A percentile compares a stretch with the other conserved stretches of the same genome.
phyloP scores from a whole-genome alignment of 2,888 invertebrate species.

The Phyllotreta cruciferae region DNA sequence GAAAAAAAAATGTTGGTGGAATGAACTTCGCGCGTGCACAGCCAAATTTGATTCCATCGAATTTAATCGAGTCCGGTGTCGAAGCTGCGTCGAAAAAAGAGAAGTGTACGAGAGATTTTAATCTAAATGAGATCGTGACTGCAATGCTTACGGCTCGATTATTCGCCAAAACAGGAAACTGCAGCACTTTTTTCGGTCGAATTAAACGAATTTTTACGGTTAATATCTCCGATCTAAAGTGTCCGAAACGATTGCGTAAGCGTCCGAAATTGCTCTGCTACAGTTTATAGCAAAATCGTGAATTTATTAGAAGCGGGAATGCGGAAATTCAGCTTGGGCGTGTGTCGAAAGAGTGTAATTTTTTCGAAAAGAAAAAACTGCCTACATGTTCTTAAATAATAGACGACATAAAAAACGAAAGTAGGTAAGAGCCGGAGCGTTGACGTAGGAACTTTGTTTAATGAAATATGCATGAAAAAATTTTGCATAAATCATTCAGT shows the following conservation, averaged over 20 bases:
- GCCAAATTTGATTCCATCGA: too few relatives aligned
- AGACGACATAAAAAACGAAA: too few relatives aligned
- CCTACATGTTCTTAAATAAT: too few relatives aligned
- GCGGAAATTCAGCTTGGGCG: constrained; percentile 8
- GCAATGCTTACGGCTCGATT: constrained; percentile 15
- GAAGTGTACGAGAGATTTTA: constrained; percentile 9
- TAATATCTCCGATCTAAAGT: constrained; percentile 24
- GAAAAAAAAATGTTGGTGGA: too few relatives aligned
- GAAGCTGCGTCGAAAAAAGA: too few relatives aligned
- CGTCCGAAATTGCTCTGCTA: constrained; percentile 21
- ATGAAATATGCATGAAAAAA: too few relatives aligned
- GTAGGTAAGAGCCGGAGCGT: too few relatives aligned
- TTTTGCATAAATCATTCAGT: too few relatives aligned
- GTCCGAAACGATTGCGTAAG: constrained; percentile 19
- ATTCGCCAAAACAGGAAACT: constrained; percentile 15
- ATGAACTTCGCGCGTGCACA: too few relatives aligned
- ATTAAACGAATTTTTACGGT: not conserved
- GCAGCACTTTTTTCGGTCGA: constrained; percentile 7
- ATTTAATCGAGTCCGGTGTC: too few relatives aligned
- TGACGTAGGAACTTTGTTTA: too few relatives aligned
- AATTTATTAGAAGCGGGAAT: constrained; percentile 24
- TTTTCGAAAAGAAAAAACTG: too few relatives aligned
- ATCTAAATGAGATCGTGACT: constrained; percentile 33
- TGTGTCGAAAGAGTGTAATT: not conserved
- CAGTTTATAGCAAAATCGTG: constrained; percentile 33